Evolutionary conservation across 92 coral and sea anemone species (phyloP).

Genomic region (Paramuricea clavata): DNA sequence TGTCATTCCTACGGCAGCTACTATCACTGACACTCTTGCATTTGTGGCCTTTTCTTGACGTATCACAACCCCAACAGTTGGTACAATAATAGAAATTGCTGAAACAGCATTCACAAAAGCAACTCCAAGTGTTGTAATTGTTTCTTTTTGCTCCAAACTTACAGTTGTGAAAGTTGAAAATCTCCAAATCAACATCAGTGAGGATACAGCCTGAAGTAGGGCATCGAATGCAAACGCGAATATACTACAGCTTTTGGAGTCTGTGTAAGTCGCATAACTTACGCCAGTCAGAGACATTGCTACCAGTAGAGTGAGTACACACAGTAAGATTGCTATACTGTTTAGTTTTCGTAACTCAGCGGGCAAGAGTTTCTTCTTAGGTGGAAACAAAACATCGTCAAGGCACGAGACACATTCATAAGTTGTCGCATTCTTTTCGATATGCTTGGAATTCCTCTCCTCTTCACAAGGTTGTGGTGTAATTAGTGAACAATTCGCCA

Average conservation of each 20-base stretch:
- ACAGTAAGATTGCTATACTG: conserved; percentile 13
- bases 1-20: background rate
- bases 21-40: conserved; percentile 6
- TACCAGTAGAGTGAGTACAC: conserved; percentile 23
- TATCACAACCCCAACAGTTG: background rate
- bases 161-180: conserved; percentile 23
- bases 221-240: conserved; percentile 47
- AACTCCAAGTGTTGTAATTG: conserved; percentile 30
- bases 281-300: conserved; percentile 3
- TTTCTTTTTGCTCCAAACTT: conserved; percentile 25
- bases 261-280: background rate
- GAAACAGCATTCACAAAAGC: conserved; percentile 24
- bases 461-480: background rate
- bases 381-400: conserved; percentile 34
- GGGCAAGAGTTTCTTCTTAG: background rate
- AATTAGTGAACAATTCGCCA: background rate
- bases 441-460: background rate
- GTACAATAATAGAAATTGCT: conserved; percentile 24
- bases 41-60: conserved; percentile 4
- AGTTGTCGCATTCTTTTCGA: background rate
- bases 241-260: conserved; percentile 27
- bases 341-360: conserved; percentile 3
- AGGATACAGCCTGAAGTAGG: conserved; percentile 29
- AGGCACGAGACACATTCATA: conserved; percentile 39
- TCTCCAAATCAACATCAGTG: conserved; percentile 33